Evolutionary conservation across 1,140 invertebrate species (phyloP), one percentile per base, ranked within the genome.

Genomic region (Achroia grisella): DNA sequence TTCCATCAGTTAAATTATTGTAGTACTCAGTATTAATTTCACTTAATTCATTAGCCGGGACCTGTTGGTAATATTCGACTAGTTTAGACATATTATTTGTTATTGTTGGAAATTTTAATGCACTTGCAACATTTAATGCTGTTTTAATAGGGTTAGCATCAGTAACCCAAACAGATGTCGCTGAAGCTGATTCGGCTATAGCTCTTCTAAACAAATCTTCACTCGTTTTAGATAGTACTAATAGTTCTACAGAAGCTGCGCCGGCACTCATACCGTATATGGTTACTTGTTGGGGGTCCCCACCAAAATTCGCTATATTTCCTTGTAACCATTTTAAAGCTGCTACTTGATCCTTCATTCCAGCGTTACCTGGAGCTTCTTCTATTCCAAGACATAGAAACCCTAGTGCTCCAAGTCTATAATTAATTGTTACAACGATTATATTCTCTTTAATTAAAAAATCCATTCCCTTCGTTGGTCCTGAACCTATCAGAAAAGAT

Each of bases 141-240:
- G 88, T 87, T 43, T 76, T 70, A 8, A 78, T 56, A 0, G 89
- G 81, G 36, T 88, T 71, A 6, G 63, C 54, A 12, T 88, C 73
- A 2, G 89, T 69, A 5, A 89, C 84, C 90, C 90, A 92, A 3
- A 88, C 78, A 58, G 86, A 86, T 6, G 90, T 62, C 11, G 89
- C 88, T 8, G 88, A 87, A n/a, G 90, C 91, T 71, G 89, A 89
- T 82, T 89, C 87, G 15, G 84, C 60, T 29, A 91, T 88, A 0
- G 86, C 87, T 65, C 74, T 79, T 27, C 87, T 78, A 61, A 91
- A 91, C 8, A 90, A 61, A 14, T 88, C 89, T 89, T 59, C 48
- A 13, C 66, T 59, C 35, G 53, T 46, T 2, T 67, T 52, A 10
- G 71, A 71, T 0, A 83, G 36, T 0, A 78, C 42, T 12, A 76